Percentiles rank a stretch among this genome's conserved stretches.
phyloP scores from a whole-genome alignment of 1,140 invertebrate species.

The Bombus picipes region DNA sequence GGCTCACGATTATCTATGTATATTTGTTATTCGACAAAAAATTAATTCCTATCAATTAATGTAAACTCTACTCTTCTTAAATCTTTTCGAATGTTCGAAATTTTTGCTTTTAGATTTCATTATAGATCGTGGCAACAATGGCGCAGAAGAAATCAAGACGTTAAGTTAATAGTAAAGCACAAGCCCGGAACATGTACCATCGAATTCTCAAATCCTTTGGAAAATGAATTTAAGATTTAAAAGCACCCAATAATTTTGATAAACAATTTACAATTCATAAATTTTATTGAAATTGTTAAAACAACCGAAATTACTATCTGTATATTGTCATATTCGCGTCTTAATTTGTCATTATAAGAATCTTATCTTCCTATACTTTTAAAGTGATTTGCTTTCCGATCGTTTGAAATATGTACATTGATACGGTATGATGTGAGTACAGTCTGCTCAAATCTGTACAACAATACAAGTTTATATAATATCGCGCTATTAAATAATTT shows the following conservation, averaged over 20 bases:
- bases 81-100: not conserved
- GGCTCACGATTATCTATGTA: not conserved
- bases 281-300: not conserved
- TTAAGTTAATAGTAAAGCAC: constrained; percentile 69
- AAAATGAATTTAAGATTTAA: not conserved
- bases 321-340: not conserved
- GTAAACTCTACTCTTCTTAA: not conserved
- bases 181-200: not conserved
- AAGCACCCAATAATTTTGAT: not conserved
- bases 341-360: not conserved
- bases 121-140: constrained; percentile 72
- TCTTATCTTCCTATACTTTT: not conserved
- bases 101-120: constrained; percentile 68
- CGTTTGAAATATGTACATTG: not conserved
- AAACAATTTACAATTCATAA: not conserved
- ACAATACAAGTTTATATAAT: no score
- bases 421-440: not conserved
- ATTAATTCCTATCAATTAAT: not conserved
- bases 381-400: not conserved
- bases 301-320: not conserved
- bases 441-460: not conserved
- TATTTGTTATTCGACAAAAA: not conserved
- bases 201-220: not conserved
- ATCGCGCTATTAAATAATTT: not conserved
- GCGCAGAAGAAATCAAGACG: constrained; percentile 73